These are phyloP conservation scores for Arctocebus calabarensis DNA, from an alignment of 2,797 vertebrate genomes.

Conservation along the genomic window DNA sequence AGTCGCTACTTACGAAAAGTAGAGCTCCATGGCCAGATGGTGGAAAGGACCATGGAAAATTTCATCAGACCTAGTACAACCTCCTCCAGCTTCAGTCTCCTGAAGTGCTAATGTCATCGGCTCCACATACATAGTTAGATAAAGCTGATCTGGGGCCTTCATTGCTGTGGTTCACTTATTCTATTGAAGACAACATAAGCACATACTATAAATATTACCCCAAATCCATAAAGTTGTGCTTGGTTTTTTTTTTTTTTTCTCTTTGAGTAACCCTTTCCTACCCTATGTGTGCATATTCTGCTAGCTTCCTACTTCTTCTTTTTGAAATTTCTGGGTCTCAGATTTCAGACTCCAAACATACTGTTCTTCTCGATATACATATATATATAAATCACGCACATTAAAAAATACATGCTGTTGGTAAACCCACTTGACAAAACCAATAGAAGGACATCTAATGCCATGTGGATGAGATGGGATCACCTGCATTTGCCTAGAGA, in stretches of 20 bases:
- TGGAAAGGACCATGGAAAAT: neutral
- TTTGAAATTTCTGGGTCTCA: neutral
- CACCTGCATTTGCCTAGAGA: neutral
- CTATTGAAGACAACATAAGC: neutral
- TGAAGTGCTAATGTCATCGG: neutral
- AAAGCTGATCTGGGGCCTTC: neutral
- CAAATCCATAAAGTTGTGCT: neutral
- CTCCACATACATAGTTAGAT: accelerated
- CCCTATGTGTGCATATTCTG: accelerated
- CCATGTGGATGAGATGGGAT: neutral
- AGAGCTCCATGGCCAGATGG: neutral
- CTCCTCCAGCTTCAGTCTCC: neutral
- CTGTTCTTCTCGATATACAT: neutral
- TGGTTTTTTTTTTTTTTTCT: slow-evolving; percentile 4
- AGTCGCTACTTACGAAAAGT: neutral
- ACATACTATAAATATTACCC: neutral
- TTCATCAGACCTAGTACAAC: neutral
- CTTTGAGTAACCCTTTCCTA: neutral
- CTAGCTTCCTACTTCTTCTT: neutral
- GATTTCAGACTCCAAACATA: slow-evolving; percentile 11
- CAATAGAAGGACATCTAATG: neutral
- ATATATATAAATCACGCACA: neutral
- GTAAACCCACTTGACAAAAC: neutral
- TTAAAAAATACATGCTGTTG: neutral
- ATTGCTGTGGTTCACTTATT: neutral